Percentiles rank a stretch among this genome's conserved stretches.
Evolutionary conservation across 1,140 invertebrate genomes (phyloP).

Genomic region (Gryllus bimaculatus): DNA sequence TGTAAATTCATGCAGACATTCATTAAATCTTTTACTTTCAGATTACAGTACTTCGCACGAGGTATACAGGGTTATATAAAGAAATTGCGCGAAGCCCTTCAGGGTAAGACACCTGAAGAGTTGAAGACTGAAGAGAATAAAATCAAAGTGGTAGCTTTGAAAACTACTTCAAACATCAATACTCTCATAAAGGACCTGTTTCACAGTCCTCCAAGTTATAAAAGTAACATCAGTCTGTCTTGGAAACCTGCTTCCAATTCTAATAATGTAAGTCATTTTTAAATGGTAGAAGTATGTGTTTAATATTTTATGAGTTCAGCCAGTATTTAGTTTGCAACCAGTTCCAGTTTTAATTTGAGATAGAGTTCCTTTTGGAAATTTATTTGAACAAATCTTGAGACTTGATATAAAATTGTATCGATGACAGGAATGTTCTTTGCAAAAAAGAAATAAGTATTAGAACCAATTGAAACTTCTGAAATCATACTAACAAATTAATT

Average conservation of each 20-base stretch:
- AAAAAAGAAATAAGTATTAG: too few relatives aligned
- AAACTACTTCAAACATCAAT: constrained; percentile 89
- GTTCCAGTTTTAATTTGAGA: too few relatives aligned
- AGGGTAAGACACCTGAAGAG: constrained; percentile 64
- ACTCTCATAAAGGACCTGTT: constrained; percentile 89
- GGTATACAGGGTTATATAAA: constrained; percentile 88
- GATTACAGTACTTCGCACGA: constrained; percentile 84
- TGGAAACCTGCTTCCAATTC: constrained; percentile 57
- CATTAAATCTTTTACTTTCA: constrained; percentile 26
- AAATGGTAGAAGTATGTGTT: neutral
- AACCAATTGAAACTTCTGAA: too few relatives aligned
- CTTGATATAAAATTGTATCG: too few relatives aligned
- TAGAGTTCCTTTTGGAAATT: too few relatives aligned
- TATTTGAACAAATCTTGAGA: too few relatives aligned
- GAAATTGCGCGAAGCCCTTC: constrained; percentile 76
- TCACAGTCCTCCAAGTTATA: constrained; percentile 86
- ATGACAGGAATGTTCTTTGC: too few relatives aligned
- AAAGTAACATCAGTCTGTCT: constrained; percentile 73
- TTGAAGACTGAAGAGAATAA: constrained; percentile 72
- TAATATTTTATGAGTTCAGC: neutral
- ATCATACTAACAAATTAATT: too few relatives aligned
- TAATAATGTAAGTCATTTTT: neutral
- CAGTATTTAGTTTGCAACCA: too few relatives aligned
- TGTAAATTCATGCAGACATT: constrained; percentile 9
- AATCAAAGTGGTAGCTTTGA: constrained; percentile 74